Base-by-base conservation (phyloP, 2,113 vertebrate species). In the Ciconia maguari region DNA sequence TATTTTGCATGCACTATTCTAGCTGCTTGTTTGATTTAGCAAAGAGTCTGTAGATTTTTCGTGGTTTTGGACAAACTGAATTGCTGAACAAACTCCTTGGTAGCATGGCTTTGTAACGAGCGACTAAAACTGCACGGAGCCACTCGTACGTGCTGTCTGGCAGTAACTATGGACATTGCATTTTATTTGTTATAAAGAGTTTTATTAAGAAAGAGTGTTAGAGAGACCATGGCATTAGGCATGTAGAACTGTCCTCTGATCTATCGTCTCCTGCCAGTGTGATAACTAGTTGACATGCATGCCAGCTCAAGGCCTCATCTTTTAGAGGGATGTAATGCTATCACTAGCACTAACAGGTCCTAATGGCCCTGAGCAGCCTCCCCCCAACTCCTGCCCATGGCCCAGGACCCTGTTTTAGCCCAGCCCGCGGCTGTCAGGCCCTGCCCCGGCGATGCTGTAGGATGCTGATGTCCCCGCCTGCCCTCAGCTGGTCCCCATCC, bases 361-460 rank as follows among this genome's bases (percentile, higher is more conserved):
- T 64, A 20, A 5, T 5, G 32, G 32, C 30, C 51, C 49, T 21
- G 32, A 34, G 26, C 13, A 65, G 24, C 11, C 26, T 42, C 54
- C 8, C 13, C 32, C 20, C 52, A 52, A 6, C 9, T 75, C 26
- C 76, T 68, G 27, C 48, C 6, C 46, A 5, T 14, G 41, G 44
- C 27, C 65, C 60, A 25, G 70, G 19, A 12, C 26, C 15, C 32
- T 0, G 0, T 44, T 60, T 34, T 20, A 49, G 32, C 60, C n/a
- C 44, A 32, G 6, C 25, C 36, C 8, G 2, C 17, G 26, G n/a
- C 32, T 29, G 27, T 32, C 18, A 2, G 13, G 34, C 36, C 22
- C 77, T 62, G 41, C 27, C 60, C 66, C 74, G 34, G 44, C 5
- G 1, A 24, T 27, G 48, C 46, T 22, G 27, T 13, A n/a, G 54